Evolutionary conservation across 2,113 vertebrate genomes (phyloP), one percentile per base, ranked within the genome.

Genomic region (Pollachius pollachius): DNA sequence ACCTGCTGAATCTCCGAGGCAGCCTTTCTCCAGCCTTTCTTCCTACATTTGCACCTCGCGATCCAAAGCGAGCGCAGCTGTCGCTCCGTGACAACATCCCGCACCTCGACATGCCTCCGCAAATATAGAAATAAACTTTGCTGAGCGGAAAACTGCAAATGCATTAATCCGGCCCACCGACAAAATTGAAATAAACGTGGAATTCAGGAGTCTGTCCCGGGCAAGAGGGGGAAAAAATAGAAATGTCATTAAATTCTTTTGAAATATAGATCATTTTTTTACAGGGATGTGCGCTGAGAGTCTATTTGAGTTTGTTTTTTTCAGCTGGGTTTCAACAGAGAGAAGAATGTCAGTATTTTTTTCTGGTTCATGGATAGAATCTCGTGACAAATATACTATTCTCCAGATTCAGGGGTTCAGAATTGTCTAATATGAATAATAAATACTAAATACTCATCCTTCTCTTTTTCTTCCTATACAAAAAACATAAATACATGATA

Each of bases 31-130:
- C 0, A 78, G 73, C 82, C 89, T 89, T 87, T 90, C 87, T 86
- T 86, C 84, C 89, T 90, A 89, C 91, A 91, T 93, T 93, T 91
- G 87, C 90, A 92, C 91, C 91, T 91, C 76, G 5, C 73, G 68
- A 80, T 84, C 84, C 68, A 86, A 87, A 88, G 88, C 77, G 84
- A 86, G 81, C 84, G 48, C 73, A 82, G 75, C 83, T 75, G 75
- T 81, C 88, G 75, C 67, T 65, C 62, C 41, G 66, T 88, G 88
- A 91, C 86, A 86, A 85, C 75, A 79, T 73, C 74, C 67, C 0
- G 52, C 64, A 83, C 81, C 88, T 89, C 84, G 84, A 89, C 85
- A 89, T 52, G 75, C 81, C 81, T 82, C 71, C 84, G 69, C 63
- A 78, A 83, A 87, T 91, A 90, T 88, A 48, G 41, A 92, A 91